Percentiles rank a stretch among this genome's conserved stretches.
These are phyloP conservation scores for Cephus nigrinus DNA, from an alignment of 2,888 invertebrate genomes.

Conservation along the genomic window DNA sequence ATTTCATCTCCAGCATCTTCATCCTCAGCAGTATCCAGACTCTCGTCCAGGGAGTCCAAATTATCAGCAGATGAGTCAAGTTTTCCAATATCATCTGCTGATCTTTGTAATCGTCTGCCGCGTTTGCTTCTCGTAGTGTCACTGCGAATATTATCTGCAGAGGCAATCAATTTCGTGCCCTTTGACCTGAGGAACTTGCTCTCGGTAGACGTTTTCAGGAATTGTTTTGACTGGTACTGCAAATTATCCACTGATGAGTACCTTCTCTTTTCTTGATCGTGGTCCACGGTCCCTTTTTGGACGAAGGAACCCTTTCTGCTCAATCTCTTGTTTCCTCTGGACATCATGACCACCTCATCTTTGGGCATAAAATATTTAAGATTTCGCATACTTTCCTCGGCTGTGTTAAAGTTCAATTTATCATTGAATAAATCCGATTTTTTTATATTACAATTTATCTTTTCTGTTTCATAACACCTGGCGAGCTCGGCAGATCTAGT, in stretches of 20 bases:
- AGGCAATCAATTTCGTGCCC: constrained; percentile 47
- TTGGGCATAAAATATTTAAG: constrained; percentile 44
- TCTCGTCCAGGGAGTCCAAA: constrained; percentile 47
- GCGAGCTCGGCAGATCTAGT: background rate
- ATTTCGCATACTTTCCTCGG: constrained; percentile 14
- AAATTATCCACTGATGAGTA: constrained; percentile 62
- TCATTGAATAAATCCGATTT: constrained; percentile 5
- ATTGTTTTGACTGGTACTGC: constrained; percentile 41
- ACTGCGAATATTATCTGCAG: constrained; percentile 55
- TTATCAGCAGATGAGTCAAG: constrained; percentile 54
- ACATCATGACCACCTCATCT: constrained; percentile 41
- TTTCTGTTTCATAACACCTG: background rate
- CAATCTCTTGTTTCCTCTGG: constrained; percentile 42
- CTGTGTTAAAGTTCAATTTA: constrained; percentile 1
- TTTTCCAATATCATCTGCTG: constrained; percentile 53
- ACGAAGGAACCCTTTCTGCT: constrained; percentile 53
- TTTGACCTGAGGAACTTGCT: constrained; percentile 39
- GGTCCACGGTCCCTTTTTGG: constrained; percentile 35
- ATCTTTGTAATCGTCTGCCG: constrained; percentile 50
- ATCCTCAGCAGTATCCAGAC: constrained; percentile 36
- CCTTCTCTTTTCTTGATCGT: constrained; percentile 49
- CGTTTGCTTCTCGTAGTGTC: constrained; percentile 39
- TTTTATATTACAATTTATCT: background rate
- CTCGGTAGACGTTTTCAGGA: constrained; percentile 35
- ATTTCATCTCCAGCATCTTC: background rate